Percentiles rank a stretch among this genome's conserved stretches.
Conservation (phyloP, 2,113 vertebrate genomes). For the Hipposideros armiger region DNA sequence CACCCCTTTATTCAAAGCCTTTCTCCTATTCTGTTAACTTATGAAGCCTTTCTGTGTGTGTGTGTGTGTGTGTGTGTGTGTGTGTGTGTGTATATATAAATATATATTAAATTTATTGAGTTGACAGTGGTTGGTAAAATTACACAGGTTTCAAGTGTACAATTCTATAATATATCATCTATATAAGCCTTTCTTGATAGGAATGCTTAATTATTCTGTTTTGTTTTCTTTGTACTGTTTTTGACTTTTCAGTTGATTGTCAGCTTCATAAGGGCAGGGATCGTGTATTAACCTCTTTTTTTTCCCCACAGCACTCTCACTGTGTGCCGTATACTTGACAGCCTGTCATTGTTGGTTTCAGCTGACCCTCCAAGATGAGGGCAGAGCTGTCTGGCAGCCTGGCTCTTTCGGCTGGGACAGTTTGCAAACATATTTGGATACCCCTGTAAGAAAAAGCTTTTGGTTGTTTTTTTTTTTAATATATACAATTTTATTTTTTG, state of each 20-base stretch:
- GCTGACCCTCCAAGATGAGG: background rate
- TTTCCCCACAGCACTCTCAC: rapidly evolving
- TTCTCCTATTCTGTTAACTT: background rate
- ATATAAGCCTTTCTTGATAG: background rate
- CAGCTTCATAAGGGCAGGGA: background rate
- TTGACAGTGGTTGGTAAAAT: too few relatives aligned
- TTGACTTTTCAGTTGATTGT: background rate
- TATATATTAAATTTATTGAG: too few relatives aligned
- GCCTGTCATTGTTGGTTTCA: background rate
- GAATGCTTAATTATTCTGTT: slow-evolving; percentile 7
- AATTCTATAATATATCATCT: too few relatives aligned
- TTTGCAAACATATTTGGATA: background rate
- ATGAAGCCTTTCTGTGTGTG: background rate
- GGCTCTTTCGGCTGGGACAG: background rate
- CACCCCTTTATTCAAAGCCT: background rate
- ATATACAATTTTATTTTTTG: background rate
- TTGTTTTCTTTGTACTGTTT: background rate
- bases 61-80: too few relatives aligned
- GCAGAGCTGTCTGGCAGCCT: background rate
- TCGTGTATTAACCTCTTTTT: too few relatives aligned
- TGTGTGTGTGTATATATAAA: too few relatives aligned
- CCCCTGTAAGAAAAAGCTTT: background rate
- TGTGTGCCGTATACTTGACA: background rate
- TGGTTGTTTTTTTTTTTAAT: background rate
- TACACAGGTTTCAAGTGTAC: too few relatives aligned